Percentiles rank a stretch among this genome's conserved stretches.
Conservation (phyloP, 2,888 invertebrate genomes). For the Dyspetes luteomarginatus region DNA sequence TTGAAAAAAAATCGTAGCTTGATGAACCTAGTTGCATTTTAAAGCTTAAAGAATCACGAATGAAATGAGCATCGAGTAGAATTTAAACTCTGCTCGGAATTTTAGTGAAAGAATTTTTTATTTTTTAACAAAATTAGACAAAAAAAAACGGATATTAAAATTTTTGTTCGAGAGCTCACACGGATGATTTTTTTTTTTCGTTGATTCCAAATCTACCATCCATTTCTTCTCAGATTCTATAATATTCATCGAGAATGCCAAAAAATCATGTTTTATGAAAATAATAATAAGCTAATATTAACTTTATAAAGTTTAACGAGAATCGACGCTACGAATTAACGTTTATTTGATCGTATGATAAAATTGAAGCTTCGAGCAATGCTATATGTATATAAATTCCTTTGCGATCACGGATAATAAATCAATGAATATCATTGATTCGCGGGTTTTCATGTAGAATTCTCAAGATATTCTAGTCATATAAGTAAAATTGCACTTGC, state of each 20-base stretch:
- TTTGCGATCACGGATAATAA: slow-evolving; percentile 27
- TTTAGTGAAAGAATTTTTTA: too few species aligned
- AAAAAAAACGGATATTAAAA: neutral
- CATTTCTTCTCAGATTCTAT: too few species aligned
- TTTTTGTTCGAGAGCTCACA: too few species aligned
- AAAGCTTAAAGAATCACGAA: neutral
- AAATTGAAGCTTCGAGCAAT: slow-evolving; percentile 6
- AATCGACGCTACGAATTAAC: slow-evolving; percentile 4
- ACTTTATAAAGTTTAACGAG: neutral
- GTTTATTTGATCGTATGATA: slow-evolving; percentile 1
- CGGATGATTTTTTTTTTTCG: too few species aligned
- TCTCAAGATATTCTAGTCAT: slow-evolving; percentile 6
- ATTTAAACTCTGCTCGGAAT: too few species aligned
- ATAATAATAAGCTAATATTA: too few species aligned
- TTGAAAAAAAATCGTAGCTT: neutral
- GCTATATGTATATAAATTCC: slow-evolving; percentile 50
- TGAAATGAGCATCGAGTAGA: neutral
- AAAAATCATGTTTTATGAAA: neutral
- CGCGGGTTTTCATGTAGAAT: neutral
- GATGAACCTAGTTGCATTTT: neutral
- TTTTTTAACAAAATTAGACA: neutral
- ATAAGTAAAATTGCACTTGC: slow-evolving; percentile 34
- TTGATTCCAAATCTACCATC: too few species aligned
- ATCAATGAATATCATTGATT: slow-evolving; percentile 61
- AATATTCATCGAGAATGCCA: too few species aligned